Base-by-base conservation (phyloP, 1,140 invertebrate species). In the Zaprionus kolodkinae region DNA sequence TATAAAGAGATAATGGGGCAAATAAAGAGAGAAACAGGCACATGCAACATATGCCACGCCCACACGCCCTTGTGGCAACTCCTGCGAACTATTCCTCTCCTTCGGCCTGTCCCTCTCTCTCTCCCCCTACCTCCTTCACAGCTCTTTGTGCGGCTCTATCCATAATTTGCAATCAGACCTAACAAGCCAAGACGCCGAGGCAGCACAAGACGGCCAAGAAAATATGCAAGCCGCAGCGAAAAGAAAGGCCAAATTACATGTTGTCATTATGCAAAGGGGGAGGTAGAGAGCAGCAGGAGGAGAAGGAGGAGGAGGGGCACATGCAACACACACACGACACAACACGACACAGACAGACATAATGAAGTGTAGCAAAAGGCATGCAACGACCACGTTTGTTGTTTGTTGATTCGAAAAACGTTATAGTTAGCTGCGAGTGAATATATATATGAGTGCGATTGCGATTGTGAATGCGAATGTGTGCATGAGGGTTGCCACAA, bases 231-330 rank as follows among this genome's bases (percentile, higher is more conserved):
- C 27, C 45, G 17, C 21, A 67, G 30, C 54, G 67, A 67, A 84
- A 88, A 88, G 85, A 87, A 87, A 87, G 80, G 79, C 80, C 79
- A 88, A 87, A 86, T 86, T 88, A 79, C 73, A 87, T 63, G 84
- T 79, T 86, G 82, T 81, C 82, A 86, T 81, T 86, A 86, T 86
- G 79, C 76, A 83, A 63, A 52, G 64, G 43, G 27, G 68, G 3
- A 30, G 67, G 27, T 10, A n/a, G n/a, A n/a, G n/a, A n/a, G n/a
- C n/a, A n/a, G n/a, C n/a, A 17, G 54, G 52, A 52, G 52, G 21
- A 27, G 12, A 36, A 21, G 27, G 25, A n/a, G 25, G 59, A 59
- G 56, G 68, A 61, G 21, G 67, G 63, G 25, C n/a, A 55, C 27
- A 55, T 55, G 38, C 17, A 76, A 66, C 63, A 72, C 15, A 67